Percentiles rank a stretch among this genome's conserved stretches.
phyloP scores from a whole-genome alignment of 2,888 invertebrate species.

The Apocheima hispidaria region DNA sequence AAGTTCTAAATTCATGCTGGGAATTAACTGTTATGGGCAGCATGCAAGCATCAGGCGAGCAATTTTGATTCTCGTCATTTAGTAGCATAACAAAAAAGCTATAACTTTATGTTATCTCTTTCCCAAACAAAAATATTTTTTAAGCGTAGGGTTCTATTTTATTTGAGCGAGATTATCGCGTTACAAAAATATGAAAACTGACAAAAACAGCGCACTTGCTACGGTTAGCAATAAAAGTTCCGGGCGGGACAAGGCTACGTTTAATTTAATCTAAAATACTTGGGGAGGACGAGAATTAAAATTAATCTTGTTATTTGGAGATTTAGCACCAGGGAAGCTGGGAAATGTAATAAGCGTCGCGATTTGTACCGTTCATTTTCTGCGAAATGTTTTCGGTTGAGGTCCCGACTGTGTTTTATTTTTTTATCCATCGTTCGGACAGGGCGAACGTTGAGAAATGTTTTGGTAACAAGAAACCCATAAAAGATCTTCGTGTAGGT shows the following conservation, averaged over 20 bases:
- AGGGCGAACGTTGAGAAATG: not conserved
- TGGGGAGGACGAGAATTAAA: constrained; percentile 54
- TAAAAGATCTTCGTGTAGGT: too few species aligned
- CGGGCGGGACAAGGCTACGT: constrained; percentile 53
- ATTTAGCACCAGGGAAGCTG: constrained; percentile 54
- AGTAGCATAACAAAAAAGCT: too few species aligned
- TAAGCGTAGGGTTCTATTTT: not conserved
- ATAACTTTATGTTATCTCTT: too few species aligned
- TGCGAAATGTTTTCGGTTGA: constrained; percentile 33
- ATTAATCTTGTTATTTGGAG: constrained; percentile 64
- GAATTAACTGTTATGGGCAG: too few species aligned
- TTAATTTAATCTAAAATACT: constrained; percentile 67
- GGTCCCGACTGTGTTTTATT: constrained; percentile 16
- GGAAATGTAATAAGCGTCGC: constrained; percentile 50
- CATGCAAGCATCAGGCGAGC: too few species aligned
- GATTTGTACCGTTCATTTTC: constrained; percentile 45
- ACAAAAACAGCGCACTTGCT: constrained; percentile 36
- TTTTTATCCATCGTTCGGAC: not conserved
- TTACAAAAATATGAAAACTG: constrained; percentile 25
- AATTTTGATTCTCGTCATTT: too few species aligned
- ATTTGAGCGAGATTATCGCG: too few species aligned
- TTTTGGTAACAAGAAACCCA: not conserved
- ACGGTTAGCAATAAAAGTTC: constrained; percentile 29
- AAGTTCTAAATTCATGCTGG: too few species aligned
- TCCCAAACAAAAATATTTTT: too few species aligned